Percentiles rank a stretch among this genome's conserved stretches.
These are phyloP conservation scores for Premnoplex brunnescens DNA, from an alignment of 2,797 vertebrate genomes.

Conservation along the genomic window DNA sequence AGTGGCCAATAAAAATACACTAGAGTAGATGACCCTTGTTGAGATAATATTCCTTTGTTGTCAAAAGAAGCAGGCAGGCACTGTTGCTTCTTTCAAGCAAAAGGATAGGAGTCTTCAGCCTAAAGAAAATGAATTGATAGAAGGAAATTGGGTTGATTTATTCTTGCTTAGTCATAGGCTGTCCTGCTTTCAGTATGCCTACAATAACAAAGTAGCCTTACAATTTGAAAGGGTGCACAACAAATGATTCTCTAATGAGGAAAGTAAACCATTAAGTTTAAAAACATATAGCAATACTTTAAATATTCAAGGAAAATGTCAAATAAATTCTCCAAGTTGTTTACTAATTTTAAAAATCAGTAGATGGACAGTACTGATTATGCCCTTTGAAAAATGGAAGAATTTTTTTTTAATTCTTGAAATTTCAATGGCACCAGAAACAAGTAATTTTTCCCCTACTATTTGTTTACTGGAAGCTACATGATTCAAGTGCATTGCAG, in stretches of 20 bases:
- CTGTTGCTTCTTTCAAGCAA: not conserved
- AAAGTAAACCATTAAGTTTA: not conserved
- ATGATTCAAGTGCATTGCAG: not conserved
- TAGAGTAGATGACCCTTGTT: not conserved
- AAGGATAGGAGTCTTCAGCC: not conserved
- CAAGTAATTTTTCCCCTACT: not conserved
- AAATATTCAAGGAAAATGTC: not conserved
- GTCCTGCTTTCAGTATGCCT: not conserved
- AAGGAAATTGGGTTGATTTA: not conserved
- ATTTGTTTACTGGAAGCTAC: not conserved
- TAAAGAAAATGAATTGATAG: not conserved
- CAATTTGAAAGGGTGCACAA: not conserved
- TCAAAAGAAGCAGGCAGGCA: not conserved
- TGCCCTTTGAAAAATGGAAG: not conserved
- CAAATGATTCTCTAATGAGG: not conserved
- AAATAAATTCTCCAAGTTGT: not conserved
- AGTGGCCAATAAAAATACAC: not conserved
- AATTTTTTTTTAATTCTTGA: not conserved
- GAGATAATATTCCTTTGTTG: not conserved
- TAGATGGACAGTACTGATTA: not conserved
- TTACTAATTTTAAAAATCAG: not conserved
- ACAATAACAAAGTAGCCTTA: not conserved
- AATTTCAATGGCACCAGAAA: not conserved
- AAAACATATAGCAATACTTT: not conserved
- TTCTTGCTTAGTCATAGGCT: conserved; percentile 29